These are phyloP conservation scores for Drosophila guanche DNA, from an alignment of 1,140 invertebrate genomes.

Conservation along the genomic window DNA sequence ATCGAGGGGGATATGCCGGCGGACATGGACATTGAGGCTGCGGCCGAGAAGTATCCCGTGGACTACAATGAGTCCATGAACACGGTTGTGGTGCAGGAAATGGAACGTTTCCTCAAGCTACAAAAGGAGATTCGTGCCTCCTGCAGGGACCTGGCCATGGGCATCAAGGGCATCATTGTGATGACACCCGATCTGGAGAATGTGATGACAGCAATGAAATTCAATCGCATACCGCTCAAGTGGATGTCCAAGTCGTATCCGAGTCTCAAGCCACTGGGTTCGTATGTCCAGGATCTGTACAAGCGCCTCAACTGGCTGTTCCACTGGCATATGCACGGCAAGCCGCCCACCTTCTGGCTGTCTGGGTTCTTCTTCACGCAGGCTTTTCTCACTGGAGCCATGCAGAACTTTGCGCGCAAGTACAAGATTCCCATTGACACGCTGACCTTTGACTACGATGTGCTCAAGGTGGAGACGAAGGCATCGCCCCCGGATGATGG, in stretches of 20 bases:
- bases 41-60: slow-evolving; percentile 90
- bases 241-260: slow-evolving; percentile 95
- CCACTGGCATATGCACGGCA: slow-evolving; percentile 88
- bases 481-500: slow-evolving; percentile 87
- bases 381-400: slow-evolving; percentile 95
- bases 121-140: slow-evolving; percentile 87
- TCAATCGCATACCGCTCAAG: slow-evolving; percentile 90
- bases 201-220: slow-evolving; percentile 87
- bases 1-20: slow-evolving; percentile 90
- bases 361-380: slow-evolving; percentile 98
- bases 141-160: slow-evolving; percentile 90
- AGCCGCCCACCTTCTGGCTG: slow-evolving; percentile 94
- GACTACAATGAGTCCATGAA: slow-evolving; percentile 96
- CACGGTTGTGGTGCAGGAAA: slow-evolving; percentile 96
- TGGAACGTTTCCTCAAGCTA: slow-evolving; percentile 94
- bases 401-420: slow-evolving; percentile 95
- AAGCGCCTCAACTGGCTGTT: slow-evolving; percentile 90
- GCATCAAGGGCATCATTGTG: slow-evolving; percentile 93
- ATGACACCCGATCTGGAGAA: slow-evolving; percentile 93
- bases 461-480: slow-evolving; percentile 85
- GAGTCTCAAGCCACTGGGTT: slow-evolving; percentile 93
- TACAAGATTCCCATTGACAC: slow-evolving; percentile 95
- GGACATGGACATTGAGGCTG: slow-evolving; percentile 90
- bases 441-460: slow-evolving; percentile 91
- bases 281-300: slow-evolving; percentile 93